phyloP scores from a whole-genome alignment of 2,797 vertebrate species.

The Pantherophis alleghaniensis region DNA sequence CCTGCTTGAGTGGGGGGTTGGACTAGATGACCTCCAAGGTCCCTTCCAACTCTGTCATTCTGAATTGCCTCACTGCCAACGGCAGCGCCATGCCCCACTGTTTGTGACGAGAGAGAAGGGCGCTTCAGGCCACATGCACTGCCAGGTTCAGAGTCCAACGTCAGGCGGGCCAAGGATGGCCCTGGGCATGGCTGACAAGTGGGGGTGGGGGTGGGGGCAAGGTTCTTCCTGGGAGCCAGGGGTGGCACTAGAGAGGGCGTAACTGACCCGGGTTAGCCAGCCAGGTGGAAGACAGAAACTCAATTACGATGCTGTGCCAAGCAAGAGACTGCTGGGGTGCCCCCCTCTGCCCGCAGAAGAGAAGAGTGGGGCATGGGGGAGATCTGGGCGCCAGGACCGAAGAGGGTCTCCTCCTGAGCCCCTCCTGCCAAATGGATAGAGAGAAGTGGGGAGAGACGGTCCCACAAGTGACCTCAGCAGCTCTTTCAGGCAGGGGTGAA shows the following conservation, averaged over 20 bases:
- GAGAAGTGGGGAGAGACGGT: not conserved
- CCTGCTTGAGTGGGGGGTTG: not conserved
- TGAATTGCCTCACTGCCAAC: not conserved
- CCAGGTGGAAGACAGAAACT: not conserved
- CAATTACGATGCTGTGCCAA: rapidly evolving
- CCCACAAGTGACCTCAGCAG: not conserved
- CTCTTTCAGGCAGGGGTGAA: not conserved
- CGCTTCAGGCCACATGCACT: not conserved
- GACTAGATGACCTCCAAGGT: not conserved
- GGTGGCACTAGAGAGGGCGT: not conserved
- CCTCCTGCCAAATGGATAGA: not conserved
- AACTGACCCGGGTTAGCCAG: too few relatives aligned
- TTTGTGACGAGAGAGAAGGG: not conserved
- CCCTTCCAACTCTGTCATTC: not conserved
- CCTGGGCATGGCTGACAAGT: not conserved
- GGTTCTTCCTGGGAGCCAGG: not conserved
- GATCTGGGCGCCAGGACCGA: not conserved
- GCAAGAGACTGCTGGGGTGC: too few relatives aligned
- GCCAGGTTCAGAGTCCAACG: not conserved
- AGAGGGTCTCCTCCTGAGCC: not conserved
- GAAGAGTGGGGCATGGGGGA: not conserved
- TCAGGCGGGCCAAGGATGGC: not conserved
- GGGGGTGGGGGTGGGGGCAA: not conserved
- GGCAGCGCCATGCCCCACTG: not conserved
- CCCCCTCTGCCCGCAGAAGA: not conserved